phyloP scores from a whole-genome alignment of 2,888 invertebrate genomes.

The Leptinotarsa tumamoca region DNA sequence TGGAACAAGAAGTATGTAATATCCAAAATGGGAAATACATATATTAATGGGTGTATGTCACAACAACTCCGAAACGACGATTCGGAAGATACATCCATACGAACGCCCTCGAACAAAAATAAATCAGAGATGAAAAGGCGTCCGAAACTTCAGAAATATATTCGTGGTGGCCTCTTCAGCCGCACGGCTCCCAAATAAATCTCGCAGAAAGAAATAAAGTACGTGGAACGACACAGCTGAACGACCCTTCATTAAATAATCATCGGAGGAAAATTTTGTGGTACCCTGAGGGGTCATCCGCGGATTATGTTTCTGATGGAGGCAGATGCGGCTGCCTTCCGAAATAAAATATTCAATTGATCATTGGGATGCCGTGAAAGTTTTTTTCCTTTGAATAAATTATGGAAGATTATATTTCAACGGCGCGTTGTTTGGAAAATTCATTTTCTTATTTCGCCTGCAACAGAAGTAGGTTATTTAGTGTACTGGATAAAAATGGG shows the following conservation, averaged over 20 bases:
- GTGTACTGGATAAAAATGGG: background rate
- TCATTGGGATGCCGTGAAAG: slow-evolving; percentile 2
- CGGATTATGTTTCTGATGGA: slow-evolving; percentile 22
- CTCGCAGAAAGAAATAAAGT: slow-evolving; percentile 23
- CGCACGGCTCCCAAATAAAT: slow-evolving; percentile 22
- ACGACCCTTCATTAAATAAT: slow-evolving; percentile 28
- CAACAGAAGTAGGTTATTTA: too few species aligned
- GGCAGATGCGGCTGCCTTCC: slow-evolving; percentile 16
- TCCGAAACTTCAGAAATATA: slow-evolving; percentile 7
- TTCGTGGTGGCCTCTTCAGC: background rate
- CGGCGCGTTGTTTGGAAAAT: too few species aligned
- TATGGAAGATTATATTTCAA: background rate
- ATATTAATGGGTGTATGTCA: background rate
- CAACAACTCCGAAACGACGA: background rate
- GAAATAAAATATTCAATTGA: slow-evolving; percentile 26
- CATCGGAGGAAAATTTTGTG: slow-evolving; percentile 27
- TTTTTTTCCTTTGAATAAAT: background rate
- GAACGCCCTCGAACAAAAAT: slow-evolving; percentile 13
- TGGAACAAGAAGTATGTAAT: background rate
- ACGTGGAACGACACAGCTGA: slow-evolving; percentile 18
- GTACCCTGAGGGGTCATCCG: slow-evolving; percentile 24
- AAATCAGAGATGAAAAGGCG: slow-evolving; percentile 8
- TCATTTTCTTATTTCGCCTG: too few species aligned
- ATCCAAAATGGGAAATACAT: background rate
- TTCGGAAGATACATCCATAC: slow-evolving; percentile 2